Conservation (phyloP, 2,797 vertebrate genomes). For the Spinus pinus region DNA sequence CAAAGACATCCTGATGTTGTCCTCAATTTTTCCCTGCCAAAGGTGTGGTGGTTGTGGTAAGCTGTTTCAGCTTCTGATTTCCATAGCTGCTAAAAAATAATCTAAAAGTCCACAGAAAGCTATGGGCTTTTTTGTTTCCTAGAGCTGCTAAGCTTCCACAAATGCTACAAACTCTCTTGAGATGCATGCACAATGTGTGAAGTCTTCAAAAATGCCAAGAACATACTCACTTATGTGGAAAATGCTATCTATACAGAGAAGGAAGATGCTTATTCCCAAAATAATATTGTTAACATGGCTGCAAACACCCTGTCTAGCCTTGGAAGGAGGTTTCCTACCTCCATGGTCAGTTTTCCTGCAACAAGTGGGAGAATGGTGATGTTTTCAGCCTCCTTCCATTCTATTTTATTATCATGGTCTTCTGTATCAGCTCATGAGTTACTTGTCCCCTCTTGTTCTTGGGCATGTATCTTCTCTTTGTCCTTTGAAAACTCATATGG, state of each 20-base stretch:
- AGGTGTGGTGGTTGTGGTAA: not conserved
- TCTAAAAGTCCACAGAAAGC: not conserved
- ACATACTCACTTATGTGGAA: not conserved
- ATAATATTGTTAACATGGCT: not conserved
- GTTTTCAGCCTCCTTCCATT: not conserved
- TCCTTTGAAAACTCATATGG: not conserved
- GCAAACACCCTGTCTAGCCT: not conserved
- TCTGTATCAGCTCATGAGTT: not conserved
- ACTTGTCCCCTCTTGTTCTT: not conserved
- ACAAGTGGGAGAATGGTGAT: not conserved
- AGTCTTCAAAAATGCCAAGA: not conserved
- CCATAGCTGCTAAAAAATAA: not conserved
- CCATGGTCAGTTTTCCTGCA: not conserved
- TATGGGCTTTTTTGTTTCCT: not conserved
- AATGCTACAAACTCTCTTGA: not conserved
- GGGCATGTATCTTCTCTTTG: not conserved
- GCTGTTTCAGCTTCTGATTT: not conserved
- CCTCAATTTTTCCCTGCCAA: not conserved
- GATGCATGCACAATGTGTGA: not conserved
- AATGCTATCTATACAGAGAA: not conserved
- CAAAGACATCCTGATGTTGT: not conserved
- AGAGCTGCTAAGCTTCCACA: not conserved
- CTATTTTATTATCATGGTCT: not conserved
- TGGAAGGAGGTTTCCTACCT: not conserved
- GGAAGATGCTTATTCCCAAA: not conserved